Percentiles rank a stretch among this genome's conserved stretches.
Conservation (phyloP, 2,797 vertebrate genomes). For the Rhinoraja longicauda region DNA sequence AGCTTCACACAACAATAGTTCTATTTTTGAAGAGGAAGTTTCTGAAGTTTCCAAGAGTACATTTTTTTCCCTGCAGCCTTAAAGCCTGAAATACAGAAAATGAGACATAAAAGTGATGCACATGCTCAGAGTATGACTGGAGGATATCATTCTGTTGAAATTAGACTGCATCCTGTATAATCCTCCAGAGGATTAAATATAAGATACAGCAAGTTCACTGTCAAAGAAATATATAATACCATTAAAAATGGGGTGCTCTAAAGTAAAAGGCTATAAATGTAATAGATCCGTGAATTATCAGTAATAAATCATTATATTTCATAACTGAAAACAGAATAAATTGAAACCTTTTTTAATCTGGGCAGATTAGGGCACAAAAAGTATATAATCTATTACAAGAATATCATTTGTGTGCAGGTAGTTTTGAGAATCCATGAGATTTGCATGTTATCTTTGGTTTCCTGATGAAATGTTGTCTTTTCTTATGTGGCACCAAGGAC, state of each 20-base stretch:
- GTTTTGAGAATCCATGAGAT: not conserved
- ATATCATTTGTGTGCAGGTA: no score
- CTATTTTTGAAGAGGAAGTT: not conserved
- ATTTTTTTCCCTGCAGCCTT: not conserved
- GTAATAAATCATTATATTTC: no score
- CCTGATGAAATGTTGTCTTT: not conserved
- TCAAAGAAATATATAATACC: not conserved
- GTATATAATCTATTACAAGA: not conserved
- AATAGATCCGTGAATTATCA: not conserved
- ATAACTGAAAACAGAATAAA: no score
- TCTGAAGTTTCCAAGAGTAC: not conserved
- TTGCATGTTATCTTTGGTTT: not conserved
- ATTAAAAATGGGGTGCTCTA: not conserved
- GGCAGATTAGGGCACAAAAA: not conserved
- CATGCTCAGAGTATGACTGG: not conserved
- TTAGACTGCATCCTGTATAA: not conserved
- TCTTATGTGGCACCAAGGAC: slow-evolving; percentile 59
- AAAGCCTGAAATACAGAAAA: not conserved
- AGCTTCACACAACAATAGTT: not conserved
- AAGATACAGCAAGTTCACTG: not conserved
- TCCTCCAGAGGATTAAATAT: not conserved
- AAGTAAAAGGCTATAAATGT: not conserved
- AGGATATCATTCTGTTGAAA: not conserved
- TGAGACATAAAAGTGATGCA: not conserved
- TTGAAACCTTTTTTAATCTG: not conserved